Conservation (phyloP, 2,113 vertebrate species). For the human (Homo sapiens) region GRCh38 chr7:102926501-102927000, state of each 20-base stretch:
- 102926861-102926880: not conserved
- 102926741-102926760: constrained; percentile 36
- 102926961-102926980: not conserved
- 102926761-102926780: constrained; percentile 30
- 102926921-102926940: not conserved
- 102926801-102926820: not conserved
- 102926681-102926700: not conserved
- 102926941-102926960: not conserved
- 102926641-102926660: not conserved
- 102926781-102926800: constrained; percentile 11
- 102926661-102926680: not conserved
- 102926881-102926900: constrained; percentile 17
- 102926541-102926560: not conserved
- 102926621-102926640: constrained; percentile 4
- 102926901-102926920: not conserved
- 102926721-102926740: not conserved
- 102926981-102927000: not conserved
- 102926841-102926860: not conserved
- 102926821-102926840: not conserved
- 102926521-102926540: constrained; percentile 48
- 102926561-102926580: not conserved
- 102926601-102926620: not conserved
- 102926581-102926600: constrained; percentile 51
- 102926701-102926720: not conserved
- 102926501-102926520: not conserved